These are phyloP conservation scores for Phoxinus dragarum DNA, from an alignment of 2,797 vertebrate genomes.

Conservation along the genomic window DNA sequence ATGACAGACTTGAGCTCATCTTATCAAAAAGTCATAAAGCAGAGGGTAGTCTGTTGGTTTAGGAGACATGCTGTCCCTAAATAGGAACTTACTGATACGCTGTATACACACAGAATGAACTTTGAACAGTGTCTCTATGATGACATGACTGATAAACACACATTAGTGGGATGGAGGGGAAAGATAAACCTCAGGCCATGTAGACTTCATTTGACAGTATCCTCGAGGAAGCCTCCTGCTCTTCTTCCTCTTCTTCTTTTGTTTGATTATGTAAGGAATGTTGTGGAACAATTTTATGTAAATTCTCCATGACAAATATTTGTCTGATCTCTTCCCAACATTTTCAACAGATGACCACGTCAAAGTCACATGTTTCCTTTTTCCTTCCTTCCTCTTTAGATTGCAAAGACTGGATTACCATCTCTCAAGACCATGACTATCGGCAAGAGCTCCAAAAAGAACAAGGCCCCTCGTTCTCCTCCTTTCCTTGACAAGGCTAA, in stretches of 20 bases:
- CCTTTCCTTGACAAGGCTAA: slow-evolving; percentile 77
- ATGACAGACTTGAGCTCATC: slow-evolving; percentile 36
- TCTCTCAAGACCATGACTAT: slow-evolving; percentile 73
- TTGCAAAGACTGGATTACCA: slow-evolving; percentile 23
- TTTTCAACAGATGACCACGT: slow-evolving; percentile 5
- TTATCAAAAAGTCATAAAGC: slow-evolving; percentile 57
- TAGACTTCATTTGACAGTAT: slow-evolving; percentile 31
- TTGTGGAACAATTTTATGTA: background rate
- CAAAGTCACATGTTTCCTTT: slow-evolving; percentile 28
- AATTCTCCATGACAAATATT: background rate
- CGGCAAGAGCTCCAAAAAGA: slow-evolving; percentile 76
- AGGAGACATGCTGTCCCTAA: slow-evolving; percentile 43
- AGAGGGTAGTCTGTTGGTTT: slow-evolving; percentile 6
- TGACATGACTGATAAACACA: slow-evolving; percentile 53
- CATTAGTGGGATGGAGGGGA: slow-evolving; percentile 31
- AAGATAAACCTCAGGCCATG: slow-evolving; percentile 15
- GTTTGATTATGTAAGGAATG: slow-evolving; percentile 22
- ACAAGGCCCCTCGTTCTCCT: slow-evolving; percentile 65
- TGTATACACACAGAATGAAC: slow-evolving; percentile 56
- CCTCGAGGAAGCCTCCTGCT: background rate
- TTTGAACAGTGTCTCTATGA: slow-evolving; percentile 56
- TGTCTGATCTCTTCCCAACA: background rate
- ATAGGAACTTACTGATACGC: slow-evolving; percentile 41
- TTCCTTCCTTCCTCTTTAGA: slow-evolving; percentile 31
- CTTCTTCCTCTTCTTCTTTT: slow-evolving; percentile 11